Base-by-base conservation (phyloP, 1,140 invertebrate species). In the Zaprionus kolodkinae region DNA sequence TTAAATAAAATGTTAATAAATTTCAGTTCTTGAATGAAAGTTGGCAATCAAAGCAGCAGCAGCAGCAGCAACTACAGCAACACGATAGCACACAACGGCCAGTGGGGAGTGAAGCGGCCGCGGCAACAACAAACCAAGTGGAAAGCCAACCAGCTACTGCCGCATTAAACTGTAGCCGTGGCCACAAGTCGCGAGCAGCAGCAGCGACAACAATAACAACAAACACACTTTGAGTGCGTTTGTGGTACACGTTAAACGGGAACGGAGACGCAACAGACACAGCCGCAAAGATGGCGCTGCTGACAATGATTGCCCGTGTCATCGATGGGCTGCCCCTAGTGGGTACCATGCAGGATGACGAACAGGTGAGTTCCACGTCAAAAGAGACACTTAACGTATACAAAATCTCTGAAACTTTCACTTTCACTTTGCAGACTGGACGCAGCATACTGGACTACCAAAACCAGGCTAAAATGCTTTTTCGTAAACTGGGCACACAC, bases 381-480 rank as follows among this genome's bases (percentile, higher is more conserved):
- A 9, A 3, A 7, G 40, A 43, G 6, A 45, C 6, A 15, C n/a
- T 15, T 1, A 45, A 45, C 38, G n/a, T n/a, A n/a, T n/a, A n/a
- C 27, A 93, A 92, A 82, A 1, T 10, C 33, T 35, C 33, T 30
- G 27, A 17, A 25, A 57, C 56, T 27, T 11, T 13, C 56, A 80
- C 80, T 78, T 87, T 85, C 74, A 66, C 71, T 89, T 81, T 59
- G 15, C 15, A 99, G 98, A 96, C 96, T 81, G 98, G 98, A 65
- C 96, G 96, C 93, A 97, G 95, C 94, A 95, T 99, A 86, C 94
- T 99, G 93, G 99, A 99, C 88, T 99, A 99, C 93, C 99, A 99
- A 93, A 99, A 98, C 93, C 99, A 99, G 94, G 99, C 99, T n/a
- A 99, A 99, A 94, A 97, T 99, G 95, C 94, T 99, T 68, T 99